phyloP scores from a whole-genome alignment of 2,888 invertebrate genomes.

The Anodontia alba region DNA sequence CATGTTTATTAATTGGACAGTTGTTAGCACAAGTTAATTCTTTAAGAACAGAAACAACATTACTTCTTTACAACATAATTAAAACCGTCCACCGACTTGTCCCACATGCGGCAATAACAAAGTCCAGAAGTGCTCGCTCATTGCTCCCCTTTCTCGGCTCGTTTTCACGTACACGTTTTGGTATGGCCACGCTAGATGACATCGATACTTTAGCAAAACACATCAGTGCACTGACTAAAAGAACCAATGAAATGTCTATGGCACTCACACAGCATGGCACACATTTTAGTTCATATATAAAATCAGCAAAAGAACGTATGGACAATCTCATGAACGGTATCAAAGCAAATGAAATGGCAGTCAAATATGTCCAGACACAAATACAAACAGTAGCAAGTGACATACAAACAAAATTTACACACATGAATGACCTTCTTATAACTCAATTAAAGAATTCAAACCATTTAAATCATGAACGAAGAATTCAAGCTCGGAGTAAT shows the following conservation, averaged over 20 bases:
- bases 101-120: neutral
- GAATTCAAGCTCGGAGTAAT: neutral
- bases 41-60: slow-evolving; percentile 4
- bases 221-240: neutral
- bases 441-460: too few relatives aligned
- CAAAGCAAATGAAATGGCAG: neutral
- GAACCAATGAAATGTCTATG: neutral
- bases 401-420: too few relatives aligned
- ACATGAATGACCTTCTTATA: too few relatives aligned
- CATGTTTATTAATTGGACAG: neutral
- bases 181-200: neutral
- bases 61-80: neutral
- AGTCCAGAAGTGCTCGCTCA: neutral
- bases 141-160: neutral
- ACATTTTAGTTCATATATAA: neutral
- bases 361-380: neutral
- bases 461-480: neutral
- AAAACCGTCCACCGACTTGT: neutral
- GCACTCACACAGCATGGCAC: neutral
- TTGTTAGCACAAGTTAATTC: neutral
- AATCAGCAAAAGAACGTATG: neutral
- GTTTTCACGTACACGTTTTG: too few relatives aligned
- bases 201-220: slow-evolving; percentile 1
- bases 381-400: too few relatives aligned
- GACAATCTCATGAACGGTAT: slow-evolving; percentile 9